Conservation (phyloP, 2,888 invertebrate species). For the Idaea biselata region DNA sequence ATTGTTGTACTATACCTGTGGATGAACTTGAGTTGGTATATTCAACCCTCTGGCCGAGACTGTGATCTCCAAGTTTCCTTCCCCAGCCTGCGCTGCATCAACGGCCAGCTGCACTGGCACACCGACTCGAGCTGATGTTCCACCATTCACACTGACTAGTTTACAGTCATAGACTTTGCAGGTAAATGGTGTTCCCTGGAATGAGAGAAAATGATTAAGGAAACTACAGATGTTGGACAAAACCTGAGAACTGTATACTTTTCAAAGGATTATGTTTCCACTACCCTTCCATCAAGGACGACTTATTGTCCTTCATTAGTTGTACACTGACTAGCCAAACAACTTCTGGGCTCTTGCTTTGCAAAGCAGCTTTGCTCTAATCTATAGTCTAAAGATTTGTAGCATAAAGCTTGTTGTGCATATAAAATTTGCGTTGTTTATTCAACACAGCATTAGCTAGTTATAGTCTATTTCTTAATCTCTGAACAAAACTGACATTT, state of each 20-base stretch:
- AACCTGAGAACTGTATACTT: not conserved
- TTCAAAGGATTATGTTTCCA: no score
- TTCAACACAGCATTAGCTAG: no score
- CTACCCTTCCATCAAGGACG: no score
- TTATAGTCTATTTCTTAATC: no score
- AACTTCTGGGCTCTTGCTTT: no score
- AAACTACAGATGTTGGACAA: not conserved
- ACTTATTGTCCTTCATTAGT: no score
- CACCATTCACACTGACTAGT: slow-evolving; percentile 89
- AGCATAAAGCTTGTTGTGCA: no score
- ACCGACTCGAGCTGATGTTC: slow-evolving; percentile 87
- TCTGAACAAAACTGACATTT: no score
- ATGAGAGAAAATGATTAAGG: slow-evolving; percentile 17
- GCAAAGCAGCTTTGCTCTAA: no score
- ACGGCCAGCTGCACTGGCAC: slow-evolving; percentile 96
- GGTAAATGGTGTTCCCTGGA: slow-evolving; percentile 90
- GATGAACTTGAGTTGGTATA: slow-evolving; percentile 97
- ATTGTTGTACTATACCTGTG: slow-evolving; percentile 82
- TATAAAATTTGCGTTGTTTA: no score
- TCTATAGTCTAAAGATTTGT: no score
- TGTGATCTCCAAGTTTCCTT: slow-evolving; percentile 98
- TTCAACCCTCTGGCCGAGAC: slow-evolving; percentile 96
- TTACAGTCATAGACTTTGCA: slow-evolving; percentile 97
- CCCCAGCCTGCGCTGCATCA: slow-evolving; percentile 97
- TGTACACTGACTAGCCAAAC: no score